phyloP scores from a whole-genome alignment of 2,888 invertebrate genomes.

The Callinectes sapidus region DNA sequence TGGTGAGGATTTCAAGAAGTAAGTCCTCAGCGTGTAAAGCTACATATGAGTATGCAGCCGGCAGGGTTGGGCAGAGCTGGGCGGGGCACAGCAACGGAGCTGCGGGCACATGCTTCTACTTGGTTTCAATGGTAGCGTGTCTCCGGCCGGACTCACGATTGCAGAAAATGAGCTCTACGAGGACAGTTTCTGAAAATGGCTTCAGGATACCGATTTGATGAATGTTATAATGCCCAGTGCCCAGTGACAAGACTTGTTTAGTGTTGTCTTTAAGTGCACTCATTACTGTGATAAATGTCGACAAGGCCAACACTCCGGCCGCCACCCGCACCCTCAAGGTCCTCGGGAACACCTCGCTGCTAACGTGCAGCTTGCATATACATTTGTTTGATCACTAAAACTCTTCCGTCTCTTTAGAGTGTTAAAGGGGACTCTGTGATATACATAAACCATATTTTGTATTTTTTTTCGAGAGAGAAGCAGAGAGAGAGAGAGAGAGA shows the following conservation, averaged over 20 bases:
- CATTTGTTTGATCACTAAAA: not conserved
- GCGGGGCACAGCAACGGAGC: not conserved
- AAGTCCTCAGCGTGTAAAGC: not conserved
- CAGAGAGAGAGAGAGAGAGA: slow-evolving; percentile 14
- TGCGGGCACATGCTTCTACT: not conserved
- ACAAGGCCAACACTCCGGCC: not conserved
- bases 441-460: not conserved
- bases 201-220: not conserved
- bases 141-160: not conserved
- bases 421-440: not conserved
- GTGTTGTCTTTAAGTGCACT: not conserved
- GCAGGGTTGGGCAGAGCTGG: not conserved
- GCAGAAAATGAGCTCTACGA: not conserved
- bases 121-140: not conserved
- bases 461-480: not conserved
- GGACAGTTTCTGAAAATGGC: not conserved
- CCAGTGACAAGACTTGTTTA: not conserved
- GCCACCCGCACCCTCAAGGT: slow-evolving; percentile 20
- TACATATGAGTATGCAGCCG: not conserved
- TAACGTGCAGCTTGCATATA: not conserved
- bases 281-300: not conserved
- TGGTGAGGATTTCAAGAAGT: not conserved
- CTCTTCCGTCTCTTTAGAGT: not conserved
- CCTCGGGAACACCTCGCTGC: slow-evolving; percentile 6
- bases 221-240: not conserved